Conservation (phyloP, 2,888 invertebrate species). For the Metopia argyrocephala region DNA sequence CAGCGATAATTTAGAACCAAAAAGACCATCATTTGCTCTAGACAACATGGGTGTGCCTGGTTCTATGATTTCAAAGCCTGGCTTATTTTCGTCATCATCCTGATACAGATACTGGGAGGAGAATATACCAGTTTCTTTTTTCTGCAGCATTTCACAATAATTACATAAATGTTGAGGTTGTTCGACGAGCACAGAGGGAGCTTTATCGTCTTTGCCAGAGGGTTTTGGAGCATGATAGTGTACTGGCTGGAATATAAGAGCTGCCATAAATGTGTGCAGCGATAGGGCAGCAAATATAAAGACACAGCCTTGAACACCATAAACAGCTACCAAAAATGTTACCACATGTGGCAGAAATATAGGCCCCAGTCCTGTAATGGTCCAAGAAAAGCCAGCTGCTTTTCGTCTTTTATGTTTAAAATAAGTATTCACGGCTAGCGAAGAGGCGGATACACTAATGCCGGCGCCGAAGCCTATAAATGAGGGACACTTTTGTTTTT, state of each 20-base stretch:
- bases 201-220: neutral
- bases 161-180: slow-evolving; percentile 69
- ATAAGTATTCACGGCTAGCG: slow-evolving; percentile 86
- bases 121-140: slow-evolving; percentile 73
- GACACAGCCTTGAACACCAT: slow-evolving; percentile 84
- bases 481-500: too few species aligned
- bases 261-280: slow-evolving; percentile 83
- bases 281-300: slow-evolving; percentile 84
- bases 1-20: slow-evolving; percentile 73
- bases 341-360: slow-evolving; percentile 86
- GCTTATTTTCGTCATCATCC: slow-evolving; percentile 83
- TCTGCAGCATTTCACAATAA: slow-evolving; percentile 72
- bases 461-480: slow-evolving; percentile 80
- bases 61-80: slow-evolving; percentile 84
- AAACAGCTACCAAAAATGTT: slow-evolving; percentile 81
- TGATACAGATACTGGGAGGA: slow-evolving; percentile 81
- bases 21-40: slow-evolving; percentile 78
- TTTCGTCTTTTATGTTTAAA: slow-evolving; percentile 85
- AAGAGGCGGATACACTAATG: slow-evolving; percentile 84
- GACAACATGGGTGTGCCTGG: slow-evolving; percentile 85
- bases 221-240: slow-evolving; percentile 82
- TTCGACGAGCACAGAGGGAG: slow-evolving; percentile 43
- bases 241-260: slow-evolving; percentile 86
- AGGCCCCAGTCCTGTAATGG: slow-evolving; percentile 85
- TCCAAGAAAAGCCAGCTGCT: slow-evolving; percentile 86